Evolutionary conservation across 2,797 vertebrate genomes (phyloP), one percentile per base, ranked within the genome.

Genomic region (Lindbergichthys nudifrons): DNA sequence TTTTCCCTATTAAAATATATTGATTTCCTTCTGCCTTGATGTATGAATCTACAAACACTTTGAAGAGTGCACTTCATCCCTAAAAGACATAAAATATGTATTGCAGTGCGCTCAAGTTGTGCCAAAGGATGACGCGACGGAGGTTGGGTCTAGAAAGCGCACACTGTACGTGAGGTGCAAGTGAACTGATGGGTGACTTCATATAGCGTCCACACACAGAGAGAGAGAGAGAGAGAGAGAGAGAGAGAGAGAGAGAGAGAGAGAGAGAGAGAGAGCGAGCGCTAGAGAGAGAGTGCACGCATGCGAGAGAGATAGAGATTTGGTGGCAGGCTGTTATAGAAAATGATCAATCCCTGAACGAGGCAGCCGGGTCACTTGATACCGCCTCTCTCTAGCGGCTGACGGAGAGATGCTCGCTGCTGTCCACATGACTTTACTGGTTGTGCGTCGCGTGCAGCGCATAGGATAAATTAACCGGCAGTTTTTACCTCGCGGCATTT

Each of bases 151-250:
- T 89, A 52, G 81, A 36, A 75, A 83, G 73, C 79, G 81, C 87
- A 64, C 88, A 84, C 66, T 63, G 86, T 93, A 92, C 93, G 93
- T 93, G 92, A 92, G 88, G 81, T 85, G 93, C 90, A 92, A 93
- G 90, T 90, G 90, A 94, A 94, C 92, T 79, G 90, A 91, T 83
- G 86, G 81, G 88, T 89, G 90, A 89, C 88, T 92, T 90, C 87
- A 90, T 88, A 86, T 81, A 83, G 68, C 81, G 26, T 5, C 26
- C 26, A 26, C 23, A 23, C 21, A 21, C 21, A 21, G 2, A 21
- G 23, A 48, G 26, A 47, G 42, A 36, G 72, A 3, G 73, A 14
- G 60, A 19, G 16, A 62, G 60, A 62, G 60, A 48, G 58, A 45
- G 30, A 32, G 59, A 43, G 69, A 50, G 68, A 18, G 26, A n/a